These are phyloP conservation scores for Patiria pectinifera DNA, from an alignment of 53 echinoderm and acorn worm species.

Conservation along the genomic window DNA sequence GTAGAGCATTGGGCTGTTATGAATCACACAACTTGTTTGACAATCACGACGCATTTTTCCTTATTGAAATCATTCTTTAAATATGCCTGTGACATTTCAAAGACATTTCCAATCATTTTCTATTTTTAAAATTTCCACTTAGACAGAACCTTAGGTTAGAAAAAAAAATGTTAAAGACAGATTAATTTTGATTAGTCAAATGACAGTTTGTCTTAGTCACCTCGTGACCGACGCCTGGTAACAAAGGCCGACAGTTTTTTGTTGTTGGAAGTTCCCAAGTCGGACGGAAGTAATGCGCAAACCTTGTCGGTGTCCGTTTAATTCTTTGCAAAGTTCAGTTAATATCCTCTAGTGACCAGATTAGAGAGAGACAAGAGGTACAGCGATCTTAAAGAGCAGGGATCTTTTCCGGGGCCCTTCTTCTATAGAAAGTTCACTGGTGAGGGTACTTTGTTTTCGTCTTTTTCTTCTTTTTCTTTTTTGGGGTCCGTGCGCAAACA, in stretches of 20 bases:
- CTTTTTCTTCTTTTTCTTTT: no score
- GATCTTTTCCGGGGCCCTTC: slow-evolving; percentile 14
- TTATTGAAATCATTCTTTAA: no score
- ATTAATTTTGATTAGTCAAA: not conserved
- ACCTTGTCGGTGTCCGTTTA: slow-evolving; percentile 36
- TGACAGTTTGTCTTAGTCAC: not conserved
- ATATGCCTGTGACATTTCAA: no score
- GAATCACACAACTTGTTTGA: no score
- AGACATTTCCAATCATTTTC: no score
- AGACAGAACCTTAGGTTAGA: not conserved
- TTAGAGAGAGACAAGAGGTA: slow-evolving; percentile 24
- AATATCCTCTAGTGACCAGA: slow-evolving; percentile 50
- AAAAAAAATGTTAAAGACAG: not conserved
- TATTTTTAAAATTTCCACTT: no score
- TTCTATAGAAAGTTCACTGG: slow-evolving; percentile 31
- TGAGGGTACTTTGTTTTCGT: slow-evolving; percentile 7
- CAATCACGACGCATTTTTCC: no score
- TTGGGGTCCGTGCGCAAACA: slow-evolving; percentile 18
- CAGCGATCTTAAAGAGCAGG: slow-evolving; percentile 27
- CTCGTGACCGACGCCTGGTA: not conserved
- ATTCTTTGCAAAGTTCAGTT: slow-evolving; percentile 16
- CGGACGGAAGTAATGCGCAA: slow-evolving; percentile 1
- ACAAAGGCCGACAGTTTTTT: not conserved
- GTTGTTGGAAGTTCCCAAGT: not conserved
- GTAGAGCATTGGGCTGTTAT: no score